Evolutionary conservation across 1,140 invertebrate genomes (phyloP).

Genomic region (Ladona fulva): DNA sequence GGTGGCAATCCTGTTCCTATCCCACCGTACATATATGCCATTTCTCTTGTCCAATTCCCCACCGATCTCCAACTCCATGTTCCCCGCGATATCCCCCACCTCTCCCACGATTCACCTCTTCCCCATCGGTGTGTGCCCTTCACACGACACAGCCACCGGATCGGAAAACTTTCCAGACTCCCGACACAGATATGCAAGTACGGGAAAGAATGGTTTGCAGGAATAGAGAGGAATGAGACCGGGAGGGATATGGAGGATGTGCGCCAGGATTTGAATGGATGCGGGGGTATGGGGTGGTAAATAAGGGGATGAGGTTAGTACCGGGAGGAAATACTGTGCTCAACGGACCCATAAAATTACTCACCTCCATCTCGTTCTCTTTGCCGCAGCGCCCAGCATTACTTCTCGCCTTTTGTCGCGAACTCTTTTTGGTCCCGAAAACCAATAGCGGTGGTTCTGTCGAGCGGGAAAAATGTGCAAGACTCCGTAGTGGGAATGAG

Average conservation of each 20-base stretch:
- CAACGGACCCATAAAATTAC: not conserved
- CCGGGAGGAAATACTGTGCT: not conserved
- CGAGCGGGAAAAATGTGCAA: no score
- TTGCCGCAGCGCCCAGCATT: no score
- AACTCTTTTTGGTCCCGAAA: no score
- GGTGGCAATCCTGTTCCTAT: no score
- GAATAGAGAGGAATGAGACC: not conserved
- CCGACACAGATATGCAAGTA: not conserved
- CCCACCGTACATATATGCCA: no score
- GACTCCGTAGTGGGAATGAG: no score
- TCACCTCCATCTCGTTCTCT: not conserved
- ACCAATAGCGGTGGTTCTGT: no score
- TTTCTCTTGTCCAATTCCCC: no score
- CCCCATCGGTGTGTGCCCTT: not conserved
- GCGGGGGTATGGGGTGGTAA: no score
- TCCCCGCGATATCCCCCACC: not conserved
- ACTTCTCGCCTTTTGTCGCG: no score
- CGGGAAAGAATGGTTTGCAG: not conserved
- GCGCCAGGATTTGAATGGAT: not conserved
- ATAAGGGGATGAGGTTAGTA: not conserved
- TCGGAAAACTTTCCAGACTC: not conserved
- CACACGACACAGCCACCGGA: not conserved
- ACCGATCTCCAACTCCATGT: no score
- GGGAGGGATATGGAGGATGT: not conserved
- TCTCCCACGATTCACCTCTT: not conserved